Evolutionary conservation across 1,140 invertebrate species (phyloP).

Genomic region (Adelges cooleyi): DNA sequence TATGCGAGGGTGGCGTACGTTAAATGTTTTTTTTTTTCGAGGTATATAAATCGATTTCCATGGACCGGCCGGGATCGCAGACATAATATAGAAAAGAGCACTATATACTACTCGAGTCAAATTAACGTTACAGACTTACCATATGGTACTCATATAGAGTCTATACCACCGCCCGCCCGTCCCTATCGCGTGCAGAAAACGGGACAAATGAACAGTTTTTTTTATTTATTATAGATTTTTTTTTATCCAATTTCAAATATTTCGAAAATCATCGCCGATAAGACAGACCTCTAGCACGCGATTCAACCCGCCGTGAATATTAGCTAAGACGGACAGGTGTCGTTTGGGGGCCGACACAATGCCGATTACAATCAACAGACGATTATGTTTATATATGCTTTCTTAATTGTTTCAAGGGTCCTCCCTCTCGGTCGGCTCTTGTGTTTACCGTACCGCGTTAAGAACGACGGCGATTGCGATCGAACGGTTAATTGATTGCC

Average conservation of each 20-base stretch:
- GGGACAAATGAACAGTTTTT: not conserved
- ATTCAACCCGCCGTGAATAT: not conserved
- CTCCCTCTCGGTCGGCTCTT: not conserved
- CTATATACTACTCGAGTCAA: slow-evolving; percentile 22
- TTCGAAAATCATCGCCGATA: not conserved
- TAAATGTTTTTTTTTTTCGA: slow-evolving; percentile 14
- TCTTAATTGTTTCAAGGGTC: slow-evolving; percentile 21
- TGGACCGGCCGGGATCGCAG: slow-evolving; percentile 1
- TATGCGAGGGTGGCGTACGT: slow-evolving; percentile 24
- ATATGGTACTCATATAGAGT: slow-evolving; percentile 11
- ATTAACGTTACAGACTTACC: slow-evolving; percentile 10
- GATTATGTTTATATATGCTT: too few relatives aligned
- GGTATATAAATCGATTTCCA: slow-evolving; percentile 12
- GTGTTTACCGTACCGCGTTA: slow-evolving; percentile 12
- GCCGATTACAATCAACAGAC: not conserved
- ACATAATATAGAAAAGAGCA: not conserved
- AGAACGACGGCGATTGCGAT: slow-evolving; percentile 10
- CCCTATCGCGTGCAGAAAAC: not conserved
- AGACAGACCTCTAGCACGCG: not conserved
- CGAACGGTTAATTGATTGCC: slow-evolving; percentile 19
- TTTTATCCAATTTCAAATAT: not conserved
- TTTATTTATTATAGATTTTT: not conserved
- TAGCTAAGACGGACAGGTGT: not conserved
- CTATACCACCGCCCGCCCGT: too few relatives aligned
- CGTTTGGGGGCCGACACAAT: not conserved